Base-by-base conservation (phyloP, 1,140 invertebrate species). In the Prorops nasuta region DNA sequence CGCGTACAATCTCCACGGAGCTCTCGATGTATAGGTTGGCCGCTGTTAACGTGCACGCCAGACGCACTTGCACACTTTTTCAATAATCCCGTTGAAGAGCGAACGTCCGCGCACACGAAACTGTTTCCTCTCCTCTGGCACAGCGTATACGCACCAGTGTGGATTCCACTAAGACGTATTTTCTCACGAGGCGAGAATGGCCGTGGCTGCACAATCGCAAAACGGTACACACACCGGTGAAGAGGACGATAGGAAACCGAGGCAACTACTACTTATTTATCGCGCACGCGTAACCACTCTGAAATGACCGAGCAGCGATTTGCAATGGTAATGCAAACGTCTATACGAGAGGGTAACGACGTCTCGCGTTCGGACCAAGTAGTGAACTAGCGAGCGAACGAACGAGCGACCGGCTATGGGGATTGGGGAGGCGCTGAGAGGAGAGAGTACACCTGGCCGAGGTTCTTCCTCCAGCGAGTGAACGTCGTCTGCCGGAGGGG, bases 391-490 rank as follows among this genome's bases (percentile, higher is more conserved):
- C 51, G 51, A 15, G 21, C 39, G 36, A 42, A 44, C 36, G 53
- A 61, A 57, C 54, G 55, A 60, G 48, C 58, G 58, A 56, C 38
- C 54, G 59, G 45, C 59, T n/a, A n/a, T n/a, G n/a, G n/a, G n/a
- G n/a, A n/a, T 60, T 58, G 44, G 24, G 58, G 60, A 62, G 59
- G 58, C 54, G 57, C 59, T 50, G 17, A 20, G 19, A n/a, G n/a
- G n/a, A 17, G 38, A 9, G 58, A 54, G 43, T 58, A 54, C 52
- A 57, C 50, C 35, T 55, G 28, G 42, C 50, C 41, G 24, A 42
- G 12, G 8, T 12, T 20, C 17, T 24, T 17, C 39, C 38, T 19
- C 38, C 24, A 36, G 44, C 47, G 42, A 17, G 19, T 28, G 38
- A 40, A n/a, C 48, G 4, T 28, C 20, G 21, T 31, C 37, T 15